These are phyloP conservation scores for Crax fasciolata DNA, from an alignment of 2,797 vertebrate genomes.

Conservation along the genomic window DNA sequence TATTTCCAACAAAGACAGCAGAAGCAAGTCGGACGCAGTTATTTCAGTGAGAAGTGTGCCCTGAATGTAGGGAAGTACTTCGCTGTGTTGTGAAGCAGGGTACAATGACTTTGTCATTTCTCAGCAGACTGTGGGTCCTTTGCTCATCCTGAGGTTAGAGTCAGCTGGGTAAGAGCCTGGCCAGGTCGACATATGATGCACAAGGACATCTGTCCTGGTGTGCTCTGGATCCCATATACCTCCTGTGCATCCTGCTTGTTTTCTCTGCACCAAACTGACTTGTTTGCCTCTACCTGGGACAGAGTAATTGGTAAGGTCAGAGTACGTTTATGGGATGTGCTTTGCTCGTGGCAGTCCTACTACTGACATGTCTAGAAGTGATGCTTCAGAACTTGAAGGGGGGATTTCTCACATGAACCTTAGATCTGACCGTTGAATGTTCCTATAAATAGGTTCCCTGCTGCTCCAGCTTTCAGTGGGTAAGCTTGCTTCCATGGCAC, in stretches of 20 bases:
- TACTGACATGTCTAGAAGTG: not conserved
- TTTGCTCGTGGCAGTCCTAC: not conserved
- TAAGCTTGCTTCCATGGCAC: not conserved
- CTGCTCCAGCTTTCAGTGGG: not conserved
- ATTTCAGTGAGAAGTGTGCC: not conserved
- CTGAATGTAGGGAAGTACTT: accelerated
- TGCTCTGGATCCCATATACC: not conserved
- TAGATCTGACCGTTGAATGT: not conserved
- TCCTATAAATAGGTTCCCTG: not conserved
- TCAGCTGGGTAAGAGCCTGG: not conserved
- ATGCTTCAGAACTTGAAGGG: not conserved
- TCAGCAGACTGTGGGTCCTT: not conserved
- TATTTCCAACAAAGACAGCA: not conserved
- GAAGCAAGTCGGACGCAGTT: not conserved
- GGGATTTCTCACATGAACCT: too few species aligned
- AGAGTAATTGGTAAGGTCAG: not conserved
- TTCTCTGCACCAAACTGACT: accelerated
- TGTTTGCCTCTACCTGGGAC: accelerated
- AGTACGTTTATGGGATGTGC: not conserved
- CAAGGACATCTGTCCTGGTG: accelerated
- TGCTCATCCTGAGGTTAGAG: not conserved
- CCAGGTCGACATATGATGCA: not conserved
- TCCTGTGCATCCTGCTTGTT: not conserved
- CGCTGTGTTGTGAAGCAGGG: not conserved
- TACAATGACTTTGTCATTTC: not conserved